phyloP scores from a whole-genome alignment of 1,140 invertebrate species.

The Drusus annulatus region DNA sequence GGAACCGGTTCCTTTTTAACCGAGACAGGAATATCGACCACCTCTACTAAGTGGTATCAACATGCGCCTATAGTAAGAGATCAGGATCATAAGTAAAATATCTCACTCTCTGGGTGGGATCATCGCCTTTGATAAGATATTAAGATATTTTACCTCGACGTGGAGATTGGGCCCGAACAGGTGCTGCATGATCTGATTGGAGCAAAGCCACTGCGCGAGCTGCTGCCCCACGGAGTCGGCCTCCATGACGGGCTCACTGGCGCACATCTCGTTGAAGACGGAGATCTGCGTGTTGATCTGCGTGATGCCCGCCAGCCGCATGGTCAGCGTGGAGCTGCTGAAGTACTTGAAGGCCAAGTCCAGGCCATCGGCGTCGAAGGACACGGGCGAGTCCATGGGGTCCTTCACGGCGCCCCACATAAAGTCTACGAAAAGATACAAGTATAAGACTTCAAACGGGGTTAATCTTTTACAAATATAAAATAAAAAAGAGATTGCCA shows the following conservation, averaged over 20 bases:
- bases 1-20: no score
- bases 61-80: no score
- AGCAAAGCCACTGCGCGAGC: conserved; percentile 89
- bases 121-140: no score
- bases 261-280: conserved; percentile 90
- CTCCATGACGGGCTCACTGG: conserved; percentile 87
- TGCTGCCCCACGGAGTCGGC: conserved; percentile 87
- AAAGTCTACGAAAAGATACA: conserved; percentile 78
- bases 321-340: conserved; percentile 92
- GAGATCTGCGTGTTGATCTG: conserved; percentile 96
- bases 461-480: no score
- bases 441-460: no score
- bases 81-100: no score
- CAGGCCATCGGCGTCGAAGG: conserved; percentile 91
- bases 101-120: no score
- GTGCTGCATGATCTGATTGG: conserved; percentile 94
- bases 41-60: no score
- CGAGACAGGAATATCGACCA: no score
- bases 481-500: no score
- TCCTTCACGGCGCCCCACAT: conserved; percentile 96
- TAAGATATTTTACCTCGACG: conserved; percentile 80
- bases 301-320: conserved; percentile 90
- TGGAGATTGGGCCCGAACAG: conserved; percentile 97
- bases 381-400: conserved; percentile 87
- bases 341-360: conserved; percentile 96